Conservation (phyloP, 1,140 invertebrate genomes). For the Tribolium castaneum region DNA sequence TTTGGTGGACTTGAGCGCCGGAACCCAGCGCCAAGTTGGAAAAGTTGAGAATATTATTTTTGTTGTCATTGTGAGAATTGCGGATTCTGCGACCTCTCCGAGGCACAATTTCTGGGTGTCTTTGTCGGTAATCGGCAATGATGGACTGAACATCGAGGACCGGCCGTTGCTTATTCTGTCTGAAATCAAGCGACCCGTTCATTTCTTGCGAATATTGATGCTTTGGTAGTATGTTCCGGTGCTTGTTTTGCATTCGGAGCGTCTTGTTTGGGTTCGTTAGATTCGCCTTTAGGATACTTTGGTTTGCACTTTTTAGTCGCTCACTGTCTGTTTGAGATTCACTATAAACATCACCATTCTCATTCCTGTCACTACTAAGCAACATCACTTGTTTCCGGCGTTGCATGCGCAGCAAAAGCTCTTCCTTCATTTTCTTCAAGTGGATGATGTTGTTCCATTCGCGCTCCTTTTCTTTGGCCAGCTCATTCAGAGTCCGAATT, state of each 20-base stretch:
- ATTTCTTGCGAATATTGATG: constrained; percentile 63
- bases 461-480: constrained; percentile 80
- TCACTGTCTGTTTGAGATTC: constrained; percentile 34
- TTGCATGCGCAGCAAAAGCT: constrained; percentile 76
- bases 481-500: constrained; percentile 74
- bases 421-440: constrained; percentile 84
- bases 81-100: constrained; percentile 72
- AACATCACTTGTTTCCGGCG: constrained; percentile 73
- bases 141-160: constrained; percentile 84
- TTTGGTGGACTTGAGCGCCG: constrained; percentile 63
- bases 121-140: constrained; percentile 83
- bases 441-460: constrained; percentile 86
- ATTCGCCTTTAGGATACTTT: constrained; percentile 52
- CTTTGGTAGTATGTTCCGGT: constrained; percentile 58
- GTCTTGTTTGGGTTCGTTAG: constrained; percentile 36
- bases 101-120: constrained; percentile 77
- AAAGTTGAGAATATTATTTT: constrained; percentile 57
- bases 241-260: constrained; percentile 34
- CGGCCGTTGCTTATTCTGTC: constrained; percentile 74
- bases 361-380: constrained; percentile 53
- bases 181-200: constrained; percentile 62
- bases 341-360: constrained; percentile 40
- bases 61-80: constrained; percentile 56
- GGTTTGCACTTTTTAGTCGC: constrained; percentile 28
- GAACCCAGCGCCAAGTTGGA: constrained; percentile 61